These are phyloP conservation scores for Pygoscelis adeliae DNA, from an alignment of 2,113 vertebrate genomes.

Conservation along the genomic window DNA sequence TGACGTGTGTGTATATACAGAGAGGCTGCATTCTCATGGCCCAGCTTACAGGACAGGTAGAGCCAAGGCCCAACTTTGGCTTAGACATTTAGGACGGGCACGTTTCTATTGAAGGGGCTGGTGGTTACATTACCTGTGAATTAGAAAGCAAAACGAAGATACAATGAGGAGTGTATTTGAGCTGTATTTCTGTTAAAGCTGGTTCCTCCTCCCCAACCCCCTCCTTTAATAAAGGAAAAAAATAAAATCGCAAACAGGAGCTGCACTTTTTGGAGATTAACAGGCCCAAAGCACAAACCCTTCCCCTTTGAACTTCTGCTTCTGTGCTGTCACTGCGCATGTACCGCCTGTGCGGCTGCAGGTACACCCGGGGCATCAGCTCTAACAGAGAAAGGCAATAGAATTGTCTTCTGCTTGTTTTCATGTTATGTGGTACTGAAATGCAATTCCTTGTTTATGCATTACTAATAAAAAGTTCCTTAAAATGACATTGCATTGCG, in stretches of 20 bases:
- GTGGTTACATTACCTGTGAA: not conserved
- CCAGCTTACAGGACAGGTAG: not conserved
- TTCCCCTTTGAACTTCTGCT: not conserved
- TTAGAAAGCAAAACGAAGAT: not conserved
- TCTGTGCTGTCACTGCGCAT: not conserved
- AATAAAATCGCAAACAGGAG: not conserved
- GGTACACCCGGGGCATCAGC: not conserved
- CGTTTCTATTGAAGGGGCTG: accelerated
- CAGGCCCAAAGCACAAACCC: not conserved
- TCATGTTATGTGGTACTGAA: not conserved
- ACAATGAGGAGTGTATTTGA: not conserved
- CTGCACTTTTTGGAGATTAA: not conserved
- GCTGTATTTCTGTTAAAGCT: not conserved
- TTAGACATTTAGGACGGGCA: too few relatives aligned
- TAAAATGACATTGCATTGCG: not conserved
- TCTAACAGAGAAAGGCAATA: not conserved
- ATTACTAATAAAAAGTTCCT: slow-evolving; percentile 41
- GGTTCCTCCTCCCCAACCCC: accelerated
- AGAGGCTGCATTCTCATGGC: not conserved
- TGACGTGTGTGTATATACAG: accelerated
- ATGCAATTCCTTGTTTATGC: slow-evolving; percentile 10
- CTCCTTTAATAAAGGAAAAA: not conserved
- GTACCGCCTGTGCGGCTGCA: not conserved
- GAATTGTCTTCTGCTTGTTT: slow-evolving; percentile 7
- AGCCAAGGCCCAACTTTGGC: not conserved